phyloP scores from a whole-genome alignment of 2,113 vertebrate species.

The Tapirus terrestris region DNA sequence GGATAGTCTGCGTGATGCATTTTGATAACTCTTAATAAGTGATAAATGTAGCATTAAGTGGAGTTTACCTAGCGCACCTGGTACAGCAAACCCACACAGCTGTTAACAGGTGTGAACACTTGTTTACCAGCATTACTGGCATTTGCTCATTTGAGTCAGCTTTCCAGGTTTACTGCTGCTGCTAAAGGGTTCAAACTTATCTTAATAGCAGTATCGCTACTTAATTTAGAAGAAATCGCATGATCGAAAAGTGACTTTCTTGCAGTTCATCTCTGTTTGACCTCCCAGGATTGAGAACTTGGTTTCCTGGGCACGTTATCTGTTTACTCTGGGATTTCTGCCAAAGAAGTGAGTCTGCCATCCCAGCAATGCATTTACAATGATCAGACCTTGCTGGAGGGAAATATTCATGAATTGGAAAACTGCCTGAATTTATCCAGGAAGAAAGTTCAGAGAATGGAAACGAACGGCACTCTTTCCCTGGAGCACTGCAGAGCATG shows the following conservation, averaged over 20 bases:
- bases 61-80: constrained; percentile 69
- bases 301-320: constrained; percentile 44
- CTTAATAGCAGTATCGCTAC: neutral
- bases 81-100: constrained; percentile 48
- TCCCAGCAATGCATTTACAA: neutral
- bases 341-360: constrained; percentile 22
- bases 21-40: constrained; percentile 70
- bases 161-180: neutral
- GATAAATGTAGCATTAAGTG: constrained; percentile 31
- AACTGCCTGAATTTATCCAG: constrained; percentile 39
- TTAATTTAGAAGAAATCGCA: neutral
- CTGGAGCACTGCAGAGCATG: neutral
- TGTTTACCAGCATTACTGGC: constrained; percentile 35
- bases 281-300: constrained; percentile 46
- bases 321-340: constrained; percentile 43
- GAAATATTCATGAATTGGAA: constrained; percentile 53
- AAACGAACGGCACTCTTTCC: neutral
- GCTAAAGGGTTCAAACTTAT: constrained; percentile 56
- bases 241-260: constrained; percentile 49
- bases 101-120: constrained; percentile 71
- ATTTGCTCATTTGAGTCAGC: neutral
- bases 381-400: constrained; percentile 49
- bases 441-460: constrained; percentile 31
- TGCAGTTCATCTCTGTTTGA: constrained; percentile 22
- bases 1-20: neutral